Base-by-base conservation (phyloP, 1,140 invertebrate genomes). In the Homarus americanus region DNA sequence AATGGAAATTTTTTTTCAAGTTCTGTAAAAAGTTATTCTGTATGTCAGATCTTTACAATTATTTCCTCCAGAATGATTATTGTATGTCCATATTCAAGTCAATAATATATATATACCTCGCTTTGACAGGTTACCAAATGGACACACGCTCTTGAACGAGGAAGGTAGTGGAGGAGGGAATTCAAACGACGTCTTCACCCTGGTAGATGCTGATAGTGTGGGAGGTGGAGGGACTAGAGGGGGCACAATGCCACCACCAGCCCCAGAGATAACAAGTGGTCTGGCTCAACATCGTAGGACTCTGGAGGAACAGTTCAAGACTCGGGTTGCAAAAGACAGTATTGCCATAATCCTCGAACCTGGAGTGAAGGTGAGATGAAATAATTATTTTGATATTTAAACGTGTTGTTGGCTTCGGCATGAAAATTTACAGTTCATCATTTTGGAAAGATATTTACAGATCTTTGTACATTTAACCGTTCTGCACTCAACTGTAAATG, bases 291-390 rank as follows among this genome's bases (percentile, higher is more conserved):
- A 92, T 58, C 79, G 91, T 1, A 72, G 86, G 17, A 78, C 80
- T 17, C 53, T 92, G 17, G 91, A 92, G 66, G 85, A 87, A 32
- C 91, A 92, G 24, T 92, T 92, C 49, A 92, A 93, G 76, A 91
- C 84, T 1, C 69, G 91, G 9, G 90, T 92, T 24, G 86, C 90
- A 17, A 92, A 93, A 53, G 92, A 93, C 58, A 91, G 95, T 40
- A 93, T 95, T 41, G 94, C 95, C 40, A 93, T 95, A 83, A 87
- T 95, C 44, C 93, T 96, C 73, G 94, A 95, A 79, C 95, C 95
- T 12, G 94, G 94, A 24, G 94, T 93, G 79, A 95, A 94, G 93
- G 93, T 95, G 24, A 93, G 63, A 80, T 58, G n/a, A n/a, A n/a
- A n/a, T n/a, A n/a, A n/a, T n/a, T n/a, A n/a, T n/a, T n/a, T n/a